Base-by-base conservation (phyloP, 2,888 invertebrate species). In the Lasioglossum villosulum region DNA sequence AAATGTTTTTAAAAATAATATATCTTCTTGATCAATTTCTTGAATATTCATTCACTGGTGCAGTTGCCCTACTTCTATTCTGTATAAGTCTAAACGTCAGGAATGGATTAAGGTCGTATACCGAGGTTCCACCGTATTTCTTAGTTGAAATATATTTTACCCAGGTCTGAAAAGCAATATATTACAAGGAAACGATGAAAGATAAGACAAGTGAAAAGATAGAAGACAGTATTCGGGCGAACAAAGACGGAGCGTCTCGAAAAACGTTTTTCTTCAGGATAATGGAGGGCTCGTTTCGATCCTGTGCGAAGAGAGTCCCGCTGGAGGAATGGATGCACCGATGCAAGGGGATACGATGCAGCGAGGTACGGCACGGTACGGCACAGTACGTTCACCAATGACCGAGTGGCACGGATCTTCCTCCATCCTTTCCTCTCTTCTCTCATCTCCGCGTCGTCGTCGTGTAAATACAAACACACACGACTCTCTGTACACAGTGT, bases 381-480 rank as follows among this genome's bases (percentile, higher is more conserved):
- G 91, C 92, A 92, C 93, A 92, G 93, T 93, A 93, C 94, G 93
- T 94, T 94, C 94, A 94, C 94, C 94, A 94, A 94, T 94, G 94
- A 95, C 94, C 94, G 94, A 94, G 94, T 94, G 94, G 94, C 94
- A 94, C 94, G 94, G 91, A 93, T 93, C 93, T 91, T 93, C 91
- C 90, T 90, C 89, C 87, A 86, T 90, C 89, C 90, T 90, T 83
- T 89, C 87, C 87, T 88, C 90, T 89, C 90, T 84, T 89, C 87
- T 87, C 83, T 84, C 86, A 82, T 88, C 90, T 88, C 86, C 86
- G 72, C 83, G 73, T 78, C 84, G 81, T 78, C 84, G 81, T 52
- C 52, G 52, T 71, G 87, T 86, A 84, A 84, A 82, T 75, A 80
- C 75, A 52, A 4, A 16, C 82, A 12, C 30, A 23, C 63, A 30